Evolutionary conservation across 2,797 vertebrate species (phyloP).

Genomic region (Leptodactylus fallax): DNA sequence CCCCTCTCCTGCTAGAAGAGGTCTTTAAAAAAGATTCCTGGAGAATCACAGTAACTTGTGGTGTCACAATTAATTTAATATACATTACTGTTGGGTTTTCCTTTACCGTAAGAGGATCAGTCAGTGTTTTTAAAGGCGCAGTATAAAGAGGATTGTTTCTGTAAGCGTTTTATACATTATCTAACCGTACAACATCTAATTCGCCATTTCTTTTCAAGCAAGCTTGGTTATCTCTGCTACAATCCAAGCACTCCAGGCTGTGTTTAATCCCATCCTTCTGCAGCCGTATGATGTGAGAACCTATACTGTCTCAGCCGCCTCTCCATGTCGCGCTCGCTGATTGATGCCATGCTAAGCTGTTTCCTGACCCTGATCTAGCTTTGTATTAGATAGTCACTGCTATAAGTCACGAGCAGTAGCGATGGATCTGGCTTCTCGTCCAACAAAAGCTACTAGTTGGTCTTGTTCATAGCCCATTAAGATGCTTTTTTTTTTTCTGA

Average conservation of each 20-base stretch:
- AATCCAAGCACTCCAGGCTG: not conserved
- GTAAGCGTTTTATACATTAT: slow-evolving; percentile 1
- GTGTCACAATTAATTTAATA: not conserved
- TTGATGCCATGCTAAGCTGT: slow-evolving; percentile 21
- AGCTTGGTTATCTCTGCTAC: not conserved
- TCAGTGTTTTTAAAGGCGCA: slow-evolving; percentile 5
- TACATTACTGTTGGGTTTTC: not conserved
- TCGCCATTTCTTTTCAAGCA: not conserved
- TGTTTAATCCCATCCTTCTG: not conserved
- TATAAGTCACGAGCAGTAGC: slow-evolving; percentile 13
- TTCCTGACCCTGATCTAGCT: slow-evolving; percentile 45
- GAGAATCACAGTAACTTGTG: not conserved
- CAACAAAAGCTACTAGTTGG: slow-evolving; percentile 53
- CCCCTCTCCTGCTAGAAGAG: not conserved
- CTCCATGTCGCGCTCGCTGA: slow-evolving; percentile 40
- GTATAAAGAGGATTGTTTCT: not conserved
- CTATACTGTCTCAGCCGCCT: not conserved
- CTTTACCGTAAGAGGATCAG: not conserved
- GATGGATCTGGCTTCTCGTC: slow-evolving; percentile 17
- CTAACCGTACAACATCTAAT: not conserved
- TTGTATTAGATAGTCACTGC: not conserved
- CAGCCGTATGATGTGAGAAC: not conserved
- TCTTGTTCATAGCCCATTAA: slow-evolving; percentile 63
- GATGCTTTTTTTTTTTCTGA: slow-evolving; percentile 42
- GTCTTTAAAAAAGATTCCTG: not conserved